Conservation (phyloP, 2,113 vertebrate genomes). For the Rhombomys opimus region DNA sequence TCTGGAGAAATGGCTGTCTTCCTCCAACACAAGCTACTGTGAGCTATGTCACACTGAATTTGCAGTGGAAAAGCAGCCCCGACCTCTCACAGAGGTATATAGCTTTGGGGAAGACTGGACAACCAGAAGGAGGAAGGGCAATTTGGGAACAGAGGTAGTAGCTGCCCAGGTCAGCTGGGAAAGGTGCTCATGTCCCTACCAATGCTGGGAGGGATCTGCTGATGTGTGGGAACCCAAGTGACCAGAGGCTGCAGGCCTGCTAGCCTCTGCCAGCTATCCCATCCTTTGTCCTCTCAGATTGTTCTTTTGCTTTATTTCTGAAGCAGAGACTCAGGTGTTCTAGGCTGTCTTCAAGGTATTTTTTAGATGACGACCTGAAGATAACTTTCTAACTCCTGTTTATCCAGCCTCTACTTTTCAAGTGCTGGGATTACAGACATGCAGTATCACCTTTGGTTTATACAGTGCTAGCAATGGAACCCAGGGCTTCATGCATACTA, state of each 20-base stretch:
- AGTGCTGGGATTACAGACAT: not conserved
- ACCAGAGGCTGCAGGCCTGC: not conserved
- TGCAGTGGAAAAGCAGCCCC: slow-evolving; percentile 93
- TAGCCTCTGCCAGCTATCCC: not conserved
- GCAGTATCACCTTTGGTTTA: not conserved
- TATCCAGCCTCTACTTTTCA: not conserved
- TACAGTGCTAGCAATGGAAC: not conserved
- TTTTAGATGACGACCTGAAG: not conserved
- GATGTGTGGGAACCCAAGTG: not conserved
- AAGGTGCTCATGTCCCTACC: not conserved
- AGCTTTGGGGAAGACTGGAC: not conserved
- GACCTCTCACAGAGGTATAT: slow-evolving; percentile 95
- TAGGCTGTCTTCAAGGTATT: not conserved
- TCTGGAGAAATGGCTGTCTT: slow-evolving; percentile 97
- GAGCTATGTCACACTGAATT: slow-evolving; percentile 98
- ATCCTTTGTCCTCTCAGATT: not conserved
- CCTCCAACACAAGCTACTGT: slow-evolving; percentile 98
- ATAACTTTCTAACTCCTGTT: not conserved
- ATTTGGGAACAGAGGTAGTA: not conserved
- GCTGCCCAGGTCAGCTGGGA: not conserved
- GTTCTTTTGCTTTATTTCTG: not conserved
- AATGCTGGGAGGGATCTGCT: not conserved
- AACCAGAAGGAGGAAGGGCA: not conserved
- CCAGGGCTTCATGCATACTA: not conserved
- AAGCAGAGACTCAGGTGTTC: not conserved